phyloP scores from a whole-genome alignment of 2,888 invertebrate species.

The Nephrotoma flavescens region DNA sequence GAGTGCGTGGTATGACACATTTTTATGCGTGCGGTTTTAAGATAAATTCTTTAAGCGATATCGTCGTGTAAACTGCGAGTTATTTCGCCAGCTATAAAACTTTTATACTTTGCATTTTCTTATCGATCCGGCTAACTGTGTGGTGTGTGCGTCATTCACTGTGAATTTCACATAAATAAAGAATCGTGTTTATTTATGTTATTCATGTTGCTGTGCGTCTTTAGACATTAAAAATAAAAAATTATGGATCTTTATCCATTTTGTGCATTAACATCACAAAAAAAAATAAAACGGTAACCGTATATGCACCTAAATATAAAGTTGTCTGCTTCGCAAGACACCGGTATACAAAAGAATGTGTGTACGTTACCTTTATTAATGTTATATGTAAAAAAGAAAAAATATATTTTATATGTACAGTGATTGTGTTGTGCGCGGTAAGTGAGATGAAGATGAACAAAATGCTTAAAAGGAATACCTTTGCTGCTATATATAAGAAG shows the following conservation, averaged over 20 bases:
- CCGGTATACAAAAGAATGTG: not conserved
- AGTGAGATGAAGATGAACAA: not conserved
- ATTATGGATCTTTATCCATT: not conserved
- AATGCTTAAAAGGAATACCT: not conserved
- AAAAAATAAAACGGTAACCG: not conserved
- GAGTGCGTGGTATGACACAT: not conserved
- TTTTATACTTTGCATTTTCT: not conserved
- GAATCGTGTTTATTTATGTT: not conserved
- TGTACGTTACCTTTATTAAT: not conserved
- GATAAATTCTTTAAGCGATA: no score
- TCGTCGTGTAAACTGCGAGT: not conserved
- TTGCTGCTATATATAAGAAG: not conserved
- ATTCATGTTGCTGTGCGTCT: not conserved
- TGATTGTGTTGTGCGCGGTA: not conserved
- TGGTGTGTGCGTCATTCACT: not conserved
- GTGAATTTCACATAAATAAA: not conserved
- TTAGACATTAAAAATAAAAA: not conserved
- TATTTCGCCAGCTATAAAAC: not conserved
- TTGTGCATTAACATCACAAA: not conserved
- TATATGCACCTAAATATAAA: not conserved
- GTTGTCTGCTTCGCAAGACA: not conserved
- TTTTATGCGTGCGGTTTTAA: no score
- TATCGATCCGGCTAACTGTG: not conserved
- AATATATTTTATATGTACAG: not conserved
- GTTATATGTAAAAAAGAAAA: not conserved